Evolutionary conservation across 2,113 vertebrate genomes (phyloP).

Genomic region (Ictalurus furcatus): DNA sequence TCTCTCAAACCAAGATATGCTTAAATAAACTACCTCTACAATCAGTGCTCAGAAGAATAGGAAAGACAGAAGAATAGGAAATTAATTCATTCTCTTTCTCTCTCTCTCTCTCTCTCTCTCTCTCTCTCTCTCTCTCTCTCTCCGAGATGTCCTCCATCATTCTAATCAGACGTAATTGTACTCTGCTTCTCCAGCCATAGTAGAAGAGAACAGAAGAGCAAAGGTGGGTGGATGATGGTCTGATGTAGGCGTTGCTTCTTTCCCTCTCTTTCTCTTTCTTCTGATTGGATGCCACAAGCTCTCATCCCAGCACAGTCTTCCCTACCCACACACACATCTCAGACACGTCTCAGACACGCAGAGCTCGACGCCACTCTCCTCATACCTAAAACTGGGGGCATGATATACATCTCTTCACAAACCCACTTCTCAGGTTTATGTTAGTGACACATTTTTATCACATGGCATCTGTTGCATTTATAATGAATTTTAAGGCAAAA

Average conservation of each 20-base stretch:
- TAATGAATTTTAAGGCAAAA: background rate
- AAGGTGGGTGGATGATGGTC: conserved; percentile 19
- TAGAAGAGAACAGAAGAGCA: background rate
- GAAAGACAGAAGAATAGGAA: background rate
- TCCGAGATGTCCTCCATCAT: background rate
- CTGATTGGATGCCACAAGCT: conserved; percentile 17
- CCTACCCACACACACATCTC: conserved; percentile 6
- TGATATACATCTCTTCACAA: background rate
- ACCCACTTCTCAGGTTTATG: background rate
- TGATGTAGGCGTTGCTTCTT: background rate
- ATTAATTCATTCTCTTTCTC: background rate
- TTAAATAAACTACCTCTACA: background rate
- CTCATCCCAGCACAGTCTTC: background rate
- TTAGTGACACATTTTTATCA: too few relatives aligned
- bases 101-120: background rate
- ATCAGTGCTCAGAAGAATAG: background rate
- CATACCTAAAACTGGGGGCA: background rate
- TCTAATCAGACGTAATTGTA: conserved; percentile 13
- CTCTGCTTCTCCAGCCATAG: background rate
- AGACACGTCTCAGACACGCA: background rate
- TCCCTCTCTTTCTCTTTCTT: background rate
- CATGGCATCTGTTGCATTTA: background rate
- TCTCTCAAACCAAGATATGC: background rate
- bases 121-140: background rate
- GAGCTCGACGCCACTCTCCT: background rate